A percentile compares a stretch with the other conserved stretches of the same genome.
These are phyloP conservation scores for Laspeyria flexula DNA, from an alignment of 2,888 invertebrate species.

Conservation along the genomic window DNA sequence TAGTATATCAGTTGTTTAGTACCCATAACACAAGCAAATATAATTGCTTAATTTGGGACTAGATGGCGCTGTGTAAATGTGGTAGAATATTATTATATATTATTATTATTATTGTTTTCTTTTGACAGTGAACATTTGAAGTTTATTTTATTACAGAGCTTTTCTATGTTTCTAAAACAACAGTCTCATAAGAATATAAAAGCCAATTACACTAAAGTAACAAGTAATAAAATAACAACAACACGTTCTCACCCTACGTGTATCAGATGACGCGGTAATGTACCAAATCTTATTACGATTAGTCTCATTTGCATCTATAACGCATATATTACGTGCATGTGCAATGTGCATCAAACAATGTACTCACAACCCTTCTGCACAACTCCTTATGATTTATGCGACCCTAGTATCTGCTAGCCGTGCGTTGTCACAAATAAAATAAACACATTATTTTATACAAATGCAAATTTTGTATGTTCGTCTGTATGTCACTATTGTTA, in stretches of 20 bases:
- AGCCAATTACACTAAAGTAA: slow-evolving; percentile 28
- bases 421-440: slow-evolving; percentile 61
- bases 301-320: slow-evolving; percentile 78
- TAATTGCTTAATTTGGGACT: no score
- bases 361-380: slow-evolving; percentile 57
- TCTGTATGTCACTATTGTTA: slow-evolving; percentile 49
- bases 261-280: slow-evolving; percentile 50
- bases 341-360: slow-evolving; percentile 58
- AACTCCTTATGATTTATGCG: slow-evolving; percentile 79
- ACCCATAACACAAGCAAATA: no score
- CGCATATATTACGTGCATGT: slow-evolving; percentile 75
- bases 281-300: slow-evolving; percentile 80
- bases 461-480: slow-evolving; percentile 63
- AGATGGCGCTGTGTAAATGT: no score
- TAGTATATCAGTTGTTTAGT: no score
- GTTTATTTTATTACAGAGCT: no score
- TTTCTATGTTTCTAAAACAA: no score
- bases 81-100: no score
- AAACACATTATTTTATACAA: slow-evolving; percentile 67
- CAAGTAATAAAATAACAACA: slow-evolving; percentile 49
- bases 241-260: slow-evolving; percentile 32
- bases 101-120: no score
- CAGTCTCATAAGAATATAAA: slow-evolving; percentile 13
- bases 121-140: no score
- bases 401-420: slow-evolving; percentile 62